Percentiles rank a stretch among this genome's conserved stretches.
phyloP scores from a whole-genome alignment of 1,140 invertebrate genomes.

The Mycetomoellerius zeteki region DNA sequence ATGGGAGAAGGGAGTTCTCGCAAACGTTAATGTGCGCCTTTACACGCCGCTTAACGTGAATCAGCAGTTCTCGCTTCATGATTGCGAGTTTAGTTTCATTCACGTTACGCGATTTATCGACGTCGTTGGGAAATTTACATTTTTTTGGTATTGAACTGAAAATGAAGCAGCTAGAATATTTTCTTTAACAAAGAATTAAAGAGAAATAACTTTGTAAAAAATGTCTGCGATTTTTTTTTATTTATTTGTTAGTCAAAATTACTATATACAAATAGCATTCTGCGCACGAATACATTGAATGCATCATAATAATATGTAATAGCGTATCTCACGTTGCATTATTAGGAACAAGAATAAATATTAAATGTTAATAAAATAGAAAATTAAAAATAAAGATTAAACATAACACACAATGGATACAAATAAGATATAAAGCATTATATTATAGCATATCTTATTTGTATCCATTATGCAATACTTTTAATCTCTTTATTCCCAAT shows the following conservation, averaged over 20 bases:
- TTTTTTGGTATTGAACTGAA: background rate
- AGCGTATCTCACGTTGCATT: background rate
- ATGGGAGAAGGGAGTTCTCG: background rate
- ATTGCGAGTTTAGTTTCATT: slow-evolving; percentile 15
- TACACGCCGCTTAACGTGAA: slow-evolving; percentile 43
- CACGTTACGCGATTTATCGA: slow-evolving; percentile 14
- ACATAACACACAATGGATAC: too few relatives aligned
- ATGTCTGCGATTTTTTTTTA: background rate
- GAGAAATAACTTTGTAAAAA: background rate
- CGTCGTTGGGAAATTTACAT: background rate
- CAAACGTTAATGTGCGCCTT: slow-evolving; percentile 29
- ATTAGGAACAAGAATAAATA: background rate
- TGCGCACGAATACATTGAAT: background rate
- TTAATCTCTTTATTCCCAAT: too few relatives aligned
- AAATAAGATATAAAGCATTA: too few relatives aligned
- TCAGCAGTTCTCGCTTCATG: slow-evolving; percentile 37
- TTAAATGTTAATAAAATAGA: too few relatives aligned
- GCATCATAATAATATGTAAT: background rate
- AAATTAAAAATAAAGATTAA: too few relatives aligned
- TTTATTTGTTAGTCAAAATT: background rate
- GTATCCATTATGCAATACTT: too few relatives aligned
- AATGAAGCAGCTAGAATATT: background rate
- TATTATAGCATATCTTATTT: too few relatives aligned
- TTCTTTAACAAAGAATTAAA: background rate
- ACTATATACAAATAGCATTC: too few relatives aligned